These are phyloP conservation scores for Nautilus pompilius DNA, from an alignment of 1,140 invertebrate species.

Conservation along the genomic window DNA sequence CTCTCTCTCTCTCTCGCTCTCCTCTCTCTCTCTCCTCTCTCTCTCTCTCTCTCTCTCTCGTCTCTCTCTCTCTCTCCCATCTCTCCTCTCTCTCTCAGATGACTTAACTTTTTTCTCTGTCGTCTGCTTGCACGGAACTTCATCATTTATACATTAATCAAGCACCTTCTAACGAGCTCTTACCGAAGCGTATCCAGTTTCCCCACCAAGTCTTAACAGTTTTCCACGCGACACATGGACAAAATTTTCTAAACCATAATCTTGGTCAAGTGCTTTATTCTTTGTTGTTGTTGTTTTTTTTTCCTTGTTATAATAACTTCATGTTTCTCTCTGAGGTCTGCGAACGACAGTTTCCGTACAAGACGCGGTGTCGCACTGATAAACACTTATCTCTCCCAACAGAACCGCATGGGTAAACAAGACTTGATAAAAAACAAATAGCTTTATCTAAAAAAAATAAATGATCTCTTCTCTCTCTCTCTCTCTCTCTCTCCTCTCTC, in stretches of 20 bases:
- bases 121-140: neutral
- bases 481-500: slow-evolving; percentile 2
- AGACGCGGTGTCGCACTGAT: no score
- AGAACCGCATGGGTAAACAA: no score
- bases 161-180: neutral
- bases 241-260: no score
- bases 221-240: no score
- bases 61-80: neutral
- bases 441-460: neutral
- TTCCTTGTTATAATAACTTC: no score
- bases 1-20: neutral
- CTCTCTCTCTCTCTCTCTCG: neutral
- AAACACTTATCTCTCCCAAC: no score
- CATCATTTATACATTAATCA: no score
- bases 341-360: no score
- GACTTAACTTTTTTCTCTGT: neutral
- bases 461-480: neutral
- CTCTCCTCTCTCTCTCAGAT: neutral
- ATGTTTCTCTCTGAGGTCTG: no score
- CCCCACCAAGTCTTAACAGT: neutral
- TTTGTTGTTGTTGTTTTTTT: no score
- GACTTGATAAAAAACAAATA: no score
- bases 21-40: neutral
- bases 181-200: neutral
- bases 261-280: no score